Percentiles rank a stretch among this genome's conserved stretches.
phyloP scores from a whole-genome alignment of 2,113 vertebrate genomes.

The Cercopithecus mona region DNA sequence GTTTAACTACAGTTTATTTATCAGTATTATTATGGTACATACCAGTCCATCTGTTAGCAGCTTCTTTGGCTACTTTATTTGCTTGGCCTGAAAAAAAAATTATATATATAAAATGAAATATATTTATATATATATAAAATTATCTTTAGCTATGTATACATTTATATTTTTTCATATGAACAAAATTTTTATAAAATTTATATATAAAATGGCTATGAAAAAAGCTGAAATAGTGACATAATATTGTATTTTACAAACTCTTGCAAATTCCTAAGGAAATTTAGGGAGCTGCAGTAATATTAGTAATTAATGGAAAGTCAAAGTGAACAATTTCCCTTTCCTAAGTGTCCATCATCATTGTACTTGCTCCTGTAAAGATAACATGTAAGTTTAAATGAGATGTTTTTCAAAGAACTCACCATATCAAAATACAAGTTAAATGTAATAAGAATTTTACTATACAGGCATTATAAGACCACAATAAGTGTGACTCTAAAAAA shows the following conservation, averaged over 20 bases:
- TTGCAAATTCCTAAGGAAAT: background rate
- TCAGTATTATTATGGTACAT: constrained; percentile 58
- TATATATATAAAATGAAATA: background rate
- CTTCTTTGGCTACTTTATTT: constrained; percentile 93
- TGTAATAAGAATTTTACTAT: constrained; percentile 7
- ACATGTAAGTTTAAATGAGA: constrained; percentile 11
- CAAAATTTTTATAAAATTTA: background rate
- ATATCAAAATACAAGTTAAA: background rate
- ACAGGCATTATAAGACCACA: background rate
- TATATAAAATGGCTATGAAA: background rate
- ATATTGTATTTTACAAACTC: background rate
- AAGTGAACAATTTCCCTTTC: background rate
- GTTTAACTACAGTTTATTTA: background rate
- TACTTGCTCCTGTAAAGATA: constrained; percentile 6
- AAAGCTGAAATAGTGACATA: background rate
- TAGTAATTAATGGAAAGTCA: background rate
- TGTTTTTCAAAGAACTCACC: background rate
- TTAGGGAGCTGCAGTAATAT: background rate
- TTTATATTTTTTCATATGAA: background rate
- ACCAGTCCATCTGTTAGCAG: constrained; percentile 98
- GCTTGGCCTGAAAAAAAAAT: constrained; percentile 87
- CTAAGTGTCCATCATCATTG: background rate
- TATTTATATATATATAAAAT: background rate
- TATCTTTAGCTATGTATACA: background rate
- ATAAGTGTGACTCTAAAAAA: constrained; percentile 1